Conservation (phyloP, 30 jellyfish, hydroid and myxozoan genomes). For the Pelagia noctiluca region DNA sequence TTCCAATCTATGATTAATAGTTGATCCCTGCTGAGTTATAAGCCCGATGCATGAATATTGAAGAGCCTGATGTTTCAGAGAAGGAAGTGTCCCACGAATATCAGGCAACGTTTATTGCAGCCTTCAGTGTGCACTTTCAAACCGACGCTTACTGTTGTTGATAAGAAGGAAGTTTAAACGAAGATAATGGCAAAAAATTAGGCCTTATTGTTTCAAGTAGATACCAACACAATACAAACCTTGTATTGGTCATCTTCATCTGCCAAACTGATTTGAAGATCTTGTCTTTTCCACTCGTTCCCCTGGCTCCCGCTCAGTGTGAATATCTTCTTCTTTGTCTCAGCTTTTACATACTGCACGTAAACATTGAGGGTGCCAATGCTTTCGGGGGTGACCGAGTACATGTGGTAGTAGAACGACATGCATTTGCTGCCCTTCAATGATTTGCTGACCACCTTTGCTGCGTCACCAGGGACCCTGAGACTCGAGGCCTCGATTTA, state of each 20-base stretch:
- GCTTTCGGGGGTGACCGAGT: slow-evolving; percentile 36
- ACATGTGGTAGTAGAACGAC: slow-evolving; percentile 69
- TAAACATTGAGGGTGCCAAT: slow-evolving; percentile 66
- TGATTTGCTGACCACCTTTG: slow-evolving; percentile 54
- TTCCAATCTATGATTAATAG: too few species aligned
- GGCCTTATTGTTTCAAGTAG: too few species aligned
- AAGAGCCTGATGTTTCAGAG: too few species aligned
- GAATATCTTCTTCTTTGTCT: neutral
- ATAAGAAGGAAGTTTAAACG: too few species aligned
- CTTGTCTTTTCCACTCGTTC: slow-evolving; percentile 55
- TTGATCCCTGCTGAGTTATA: too few species aligned
- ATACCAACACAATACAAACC: too few species aligned
- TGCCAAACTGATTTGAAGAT: neutral
- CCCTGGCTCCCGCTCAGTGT: slow-evolving; percentile 72
- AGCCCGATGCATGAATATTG: too few species aligned
- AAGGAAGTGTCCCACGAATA: too few species aligned
- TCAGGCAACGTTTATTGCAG: too few species aligned
- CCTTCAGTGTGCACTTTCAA: too few species aligned
- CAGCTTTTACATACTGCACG: slow-evolving; percentile 18
- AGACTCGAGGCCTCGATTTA: slow-evolving; percentile 81
- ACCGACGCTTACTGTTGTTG: too few species aligned
- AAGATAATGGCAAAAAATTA: too few species aligned
- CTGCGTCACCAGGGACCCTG: slow-evolving; percentile 56
- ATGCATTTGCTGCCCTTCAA: slow-evolving; percentile 47
- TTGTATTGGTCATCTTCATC: slow-evolving; percentile 33